phyloP scores from a whole-genome alignment of 2,797 vertebrate species.

The Champsocephalus gunnari region DNA sequence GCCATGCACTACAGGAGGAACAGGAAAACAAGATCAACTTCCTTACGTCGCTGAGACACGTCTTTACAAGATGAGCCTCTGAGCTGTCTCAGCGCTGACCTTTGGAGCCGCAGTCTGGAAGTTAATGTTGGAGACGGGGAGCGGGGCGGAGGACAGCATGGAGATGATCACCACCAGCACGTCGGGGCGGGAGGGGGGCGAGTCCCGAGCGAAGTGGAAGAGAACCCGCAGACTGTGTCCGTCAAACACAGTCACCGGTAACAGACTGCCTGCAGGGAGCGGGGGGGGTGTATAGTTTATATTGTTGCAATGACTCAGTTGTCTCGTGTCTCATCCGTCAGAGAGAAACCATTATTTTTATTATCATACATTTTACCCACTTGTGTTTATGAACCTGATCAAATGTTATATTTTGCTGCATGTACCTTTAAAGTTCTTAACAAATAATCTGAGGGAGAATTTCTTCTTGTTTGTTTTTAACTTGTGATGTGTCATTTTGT shows the following conservation, averaged over 20 bases:
- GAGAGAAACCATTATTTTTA: too few species aligned
- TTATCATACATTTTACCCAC: too few species aligned
- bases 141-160: constrained; percentile 95
- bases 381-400: too few species aligned
- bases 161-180: constrained; percentile 97
- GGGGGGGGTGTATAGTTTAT: too few species aligned
- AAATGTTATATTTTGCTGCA: too few species aligned
- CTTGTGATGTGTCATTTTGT: too few species aligned
- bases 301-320: too few species aligned
- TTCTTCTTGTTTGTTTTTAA: too few species aligned
- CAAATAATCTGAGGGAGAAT: too few species aligned
- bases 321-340: too few species aligned
- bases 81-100: constrained; percentile 77
- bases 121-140: constrained; percentile 91
- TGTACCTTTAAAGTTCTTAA: too few species aligned
- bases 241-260: constrained; percentile 96
- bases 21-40: not conserved
- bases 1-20: constrained; percentile 89
- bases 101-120: constrained; percentile 94
- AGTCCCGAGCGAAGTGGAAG: constrained; percentile 94
- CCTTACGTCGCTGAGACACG: not conserved
- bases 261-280: constrained; percentile 88
- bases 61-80: not conserved
- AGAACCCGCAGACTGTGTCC: constrained; percentile 95
- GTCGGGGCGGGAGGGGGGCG: constrained; percentile 89